Evolutionary conservation across 2,888 invertebrate species (phyloP), one percentile per base, ranked within the genome.

Genomic region (Pheosia gnoma): DNA sequence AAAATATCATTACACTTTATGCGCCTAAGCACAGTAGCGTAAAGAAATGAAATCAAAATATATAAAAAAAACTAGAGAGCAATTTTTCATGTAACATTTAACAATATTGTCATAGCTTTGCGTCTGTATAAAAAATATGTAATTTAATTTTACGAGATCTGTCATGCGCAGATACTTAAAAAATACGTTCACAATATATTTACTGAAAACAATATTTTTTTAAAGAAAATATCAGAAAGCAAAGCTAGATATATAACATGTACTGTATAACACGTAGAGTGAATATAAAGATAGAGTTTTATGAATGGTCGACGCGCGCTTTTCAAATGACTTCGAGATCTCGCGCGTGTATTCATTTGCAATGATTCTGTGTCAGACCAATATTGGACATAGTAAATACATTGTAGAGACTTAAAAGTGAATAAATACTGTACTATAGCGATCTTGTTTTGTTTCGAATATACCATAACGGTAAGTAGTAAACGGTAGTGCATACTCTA

Each of bases 81-180:
- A 3, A 36, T 53, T 37, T 37, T 53, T 37, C 53, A 53, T 51
- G 51, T 37, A 53, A 53, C 37, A 53, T 37, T 53, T 36, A 36
- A 52, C 36, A 8, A 52, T 36, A 11, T 53, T 38, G 10, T 51
- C 25, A 51, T 51, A 51, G 51, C 8, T 8, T 51, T 25, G 51
- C 8, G 10, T 25, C 53, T 25, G 9, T 37, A 57, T 57, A 45
- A 43, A 63, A 64, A 74, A 66, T 7, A 25, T 58, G 62, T 68
- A 68, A 72, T 72, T 72, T 72, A 62, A 37, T 69, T 75, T 71
- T 64, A 59, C 59, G 53, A 65, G 55, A 72, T 61, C 61, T 63
- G 70, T 72, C 72, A 66, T 66, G 59, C 62, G 60, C 75, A 72
- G 64, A 63, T 75, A 72, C 62, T 63, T 63, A 11, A 47, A 63